Percentiles rank a stretch among this genome's conserved stretches.
Conservation (phyloP, 2,113 vertebrate species). For the Sarotherodon lohbergeri region DNA sequence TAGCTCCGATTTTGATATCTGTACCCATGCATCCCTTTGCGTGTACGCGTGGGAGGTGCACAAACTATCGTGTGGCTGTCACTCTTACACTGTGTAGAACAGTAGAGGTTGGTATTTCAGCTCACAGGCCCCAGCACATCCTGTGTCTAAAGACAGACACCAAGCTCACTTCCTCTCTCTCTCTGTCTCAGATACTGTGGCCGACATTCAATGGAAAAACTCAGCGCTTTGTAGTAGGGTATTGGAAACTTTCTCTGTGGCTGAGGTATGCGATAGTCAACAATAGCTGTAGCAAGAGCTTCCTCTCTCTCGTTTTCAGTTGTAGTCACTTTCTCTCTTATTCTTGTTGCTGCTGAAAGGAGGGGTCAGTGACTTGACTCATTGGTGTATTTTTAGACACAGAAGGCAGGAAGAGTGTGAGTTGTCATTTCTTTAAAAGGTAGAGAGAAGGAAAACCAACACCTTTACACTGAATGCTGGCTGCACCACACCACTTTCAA, state of each 20-base stretch:
- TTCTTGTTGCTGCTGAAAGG: constrained; percentile 17
- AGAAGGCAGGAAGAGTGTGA: constrained; percentile 61
- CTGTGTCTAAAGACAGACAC: constrained; percentile 60
- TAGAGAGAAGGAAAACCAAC: constrained; percentile 47
- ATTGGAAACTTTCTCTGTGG: constrained; percentile 75
- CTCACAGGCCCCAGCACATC: constrained; percentile 67
- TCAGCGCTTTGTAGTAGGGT: constrained; percentile 57
- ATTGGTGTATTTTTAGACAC: constrained; percentile 68
- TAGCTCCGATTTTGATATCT: background rate
- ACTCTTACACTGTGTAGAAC: constrained; percentile 48
- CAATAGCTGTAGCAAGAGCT: constrained; percentile 50
- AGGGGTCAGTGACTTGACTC: constrained; percentile 55
- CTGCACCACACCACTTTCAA: constrained; percentile 17
- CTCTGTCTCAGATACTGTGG: constrained; percentile 50
- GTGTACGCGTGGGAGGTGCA: constrained; percentile 44
- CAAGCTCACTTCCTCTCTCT: constrained; percentile 64
- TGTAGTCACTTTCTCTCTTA: constrained; percentile 5
- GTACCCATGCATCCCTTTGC: background rate
- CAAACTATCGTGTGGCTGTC: constrained; percentile 41
- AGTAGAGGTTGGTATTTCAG: constrained; percentile 55
- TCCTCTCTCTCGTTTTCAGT: constrained; percentile 36
- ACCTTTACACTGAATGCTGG: constrained; percentile 42
- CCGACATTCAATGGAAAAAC: constrained; percentile 69
- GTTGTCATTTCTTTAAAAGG: constrained; percentile 44
- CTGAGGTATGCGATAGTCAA: constrained; percentile 48